These are phyloP conservation scores for Stylophora pistillata DNA, from an alignment of 64 coral and sea anemone species.

Conservation along the genomic window DNA sequence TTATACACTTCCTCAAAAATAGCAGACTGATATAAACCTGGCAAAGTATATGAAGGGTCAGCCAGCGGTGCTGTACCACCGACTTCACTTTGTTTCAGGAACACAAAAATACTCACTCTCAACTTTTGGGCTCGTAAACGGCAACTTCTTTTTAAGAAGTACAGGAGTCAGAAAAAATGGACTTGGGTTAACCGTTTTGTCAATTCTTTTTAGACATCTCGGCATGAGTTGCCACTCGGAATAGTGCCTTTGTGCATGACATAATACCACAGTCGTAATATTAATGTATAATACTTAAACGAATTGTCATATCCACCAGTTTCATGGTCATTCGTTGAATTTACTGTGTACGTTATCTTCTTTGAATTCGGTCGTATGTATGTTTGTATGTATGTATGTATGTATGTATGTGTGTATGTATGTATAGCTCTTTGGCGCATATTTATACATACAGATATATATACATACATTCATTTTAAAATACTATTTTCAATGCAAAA, in stretches of 20 bases:
- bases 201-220: too few species aligned
- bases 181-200: too few species aligned
- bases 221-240: too few species aligned
- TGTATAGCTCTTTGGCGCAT: background rate
- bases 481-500: too few species aligned
- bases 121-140: too few species aligned
- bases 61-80: background rate
- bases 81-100: background rate
- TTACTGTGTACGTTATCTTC: background rate
- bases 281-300: too few species aligned
- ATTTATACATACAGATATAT: background rate
- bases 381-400: background rate
- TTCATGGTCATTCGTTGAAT: background rate
- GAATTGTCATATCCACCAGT: background rate
- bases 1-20: constrained; percentile 96
- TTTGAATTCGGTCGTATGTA: too few species aligned
- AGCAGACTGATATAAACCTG: constrained; percentile 85
- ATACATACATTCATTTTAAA: background rate
- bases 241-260: too few species aligned
- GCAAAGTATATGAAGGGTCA: background rate
- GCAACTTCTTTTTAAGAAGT: too few species aligned
- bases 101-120: background rate
- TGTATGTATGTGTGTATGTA: background rate
- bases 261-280: too few species aligned
- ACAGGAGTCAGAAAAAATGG: too few species aligned